Base-by-base conservation (phyloP, 2,113 vertebrate genomes). In the Saguinus imperator region DNA sequence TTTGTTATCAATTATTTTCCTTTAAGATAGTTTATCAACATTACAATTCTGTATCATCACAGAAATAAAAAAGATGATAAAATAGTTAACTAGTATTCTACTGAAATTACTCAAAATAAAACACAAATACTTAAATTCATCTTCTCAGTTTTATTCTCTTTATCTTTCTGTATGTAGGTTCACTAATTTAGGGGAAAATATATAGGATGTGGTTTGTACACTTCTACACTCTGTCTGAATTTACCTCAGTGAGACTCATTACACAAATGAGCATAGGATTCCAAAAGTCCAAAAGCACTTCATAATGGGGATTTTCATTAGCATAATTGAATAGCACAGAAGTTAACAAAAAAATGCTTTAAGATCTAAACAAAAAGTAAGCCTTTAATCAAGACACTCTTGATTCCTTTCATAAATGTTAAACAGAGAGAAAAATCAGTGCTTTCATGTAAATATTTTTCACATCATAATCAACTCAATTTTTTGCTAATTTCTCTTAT, bases 371-470 rank as follows among this genome's bases (percentile, higher is more conserved):
- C 55, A 95, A 95, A 95, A 94, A 95, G 81, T 94, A 43, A 96
- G 43, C 70, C 77, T 90, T 94, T 95, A 97, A 96, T 96, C 94
- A 97, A 97, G 87, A 92, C 82, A 89, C 88, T 58, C 88, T 96
- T 95, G 55, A 94, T 94, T 94, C 57, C 50, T 95, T 87, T 72
- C 20, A 94, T 21, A 94, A 94, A 95, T 75, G 18, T 95, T 95
- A 96, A 96, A 97, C 29, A 89, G 14, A 92, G 32, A 93, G 37
- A 88, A 96, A 97, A 95, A 92, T 93, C 80, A 96, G 79, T 52
- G 29, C 40, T 94, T 73, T 94, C 27, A 35, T 94, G 66, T 97
- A 95, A 97, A 97, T 97, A 91, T 96, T 97, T 97, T 76, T 66
- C 3, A 85, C 52, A n/a, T 81, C 72, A 77, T 81, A 97, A 94